Percentiles rank a stretch among this genome's conserved stretches.
phyloP scores from a whole-genome alignment of 1,140 invertebrate species.

The Geopemphigus sp. region DNA sequence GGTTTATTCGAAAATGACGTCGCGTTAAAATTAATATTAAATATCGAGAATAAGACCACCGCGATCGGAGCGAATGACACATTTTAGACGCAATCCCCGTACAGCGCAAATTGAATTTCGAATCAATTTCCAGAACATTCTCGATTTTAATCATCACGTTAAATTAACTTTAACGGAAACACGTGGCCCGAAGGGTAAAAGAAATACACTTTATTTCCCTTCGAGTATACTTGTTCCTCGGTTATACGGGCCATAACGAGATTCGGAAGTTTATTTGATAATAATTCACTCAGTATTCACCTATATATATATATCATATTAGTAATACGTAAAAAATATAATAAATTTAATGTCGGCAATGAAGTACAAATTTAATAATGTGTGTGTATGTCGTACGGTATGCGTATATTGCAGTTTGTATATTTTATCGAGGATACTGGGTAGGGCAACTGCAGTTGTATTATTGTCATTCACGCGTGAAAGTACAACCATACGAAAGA shows the following conservation, averaged over 20 bases:
- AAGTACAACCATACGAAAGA: not conserved
- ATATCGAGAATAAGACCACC: too few relatives aligned
- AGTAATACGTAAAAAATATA: not conserved
- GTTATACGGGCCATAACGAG: not conserved
- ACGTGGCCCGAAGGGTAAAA: not conserved
- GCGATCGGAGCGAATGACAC: too few relatives aligned
- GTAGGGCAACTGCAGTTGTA: not conserved
- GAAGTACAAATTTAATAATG: not conserved
- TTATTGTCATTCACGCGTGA: not conserved
- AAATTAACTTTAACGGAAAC: not conserved
- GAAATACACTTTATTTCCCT: not conserved
- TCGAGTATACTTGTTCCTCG: not conserved
- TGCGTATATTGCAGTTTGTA: not conserved
- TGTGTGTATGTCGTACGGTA: too few relatives aligned
- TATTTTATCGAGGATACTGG: not conserved
- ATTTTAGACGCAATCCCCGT: not conserved
- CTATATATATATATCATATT: not conserved
- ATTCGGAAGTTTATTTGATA: not conserved
- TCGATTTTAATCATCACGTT: conserved; percentile 14
- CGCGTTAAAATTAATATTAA: too few relatives aligned
- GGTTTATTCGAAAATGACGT: too few relatives aligned
- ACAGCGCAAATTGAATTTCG: conserved; percentile 1
- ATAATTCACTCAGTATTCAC: not conserved
- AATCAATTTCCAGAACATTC: conserved; percentile 27
- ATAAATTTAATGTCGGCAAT: not conserved